Percentiles rank a stretch among this genome's conserved stretches.
Evolutionary conservation across 2,888 invertebrate species (phyloP).

Genomic region (Metellina segmentata): DNA sequence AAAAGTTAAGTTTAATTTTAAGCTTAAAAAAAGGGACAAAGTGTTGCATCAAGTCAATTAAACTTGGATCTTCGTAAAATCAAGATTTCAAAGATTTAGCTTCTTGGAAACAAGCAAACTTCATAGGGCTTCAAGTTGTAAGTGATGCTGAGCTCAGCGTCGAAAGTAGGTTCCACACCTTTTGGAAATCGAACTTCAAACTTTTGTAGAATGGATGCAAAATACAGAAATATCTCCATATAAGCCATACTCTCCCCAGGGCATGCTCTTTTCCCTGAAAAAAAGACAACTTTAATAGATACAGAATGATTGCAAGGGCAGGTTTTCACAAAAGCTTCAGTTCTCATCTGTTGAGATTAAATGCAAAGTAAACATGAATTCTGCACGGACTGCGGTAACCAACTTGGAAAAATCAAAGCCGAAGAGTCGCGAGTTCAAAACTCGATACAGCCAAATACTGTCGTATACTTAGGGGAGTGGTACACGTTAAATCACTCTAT

Average conservation of each 20-base stretch:
- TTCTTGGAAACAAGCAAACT: conserved; percentile 14
- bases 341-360: background rate
- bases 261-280: conserved; percentile 73
- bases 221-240: conserved; percentile 76
- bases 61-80: no score
- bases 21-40: no score
- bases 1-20: no score
- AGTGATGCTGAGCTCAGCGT: conserved; percentile 26
- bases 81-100: background rate
- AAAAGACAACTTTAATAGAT: background rate
- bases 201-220: conserved; percentile 76
- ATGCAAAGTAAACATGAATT: no score
- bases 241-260: conserved; percentile 76
- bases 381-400: no score
- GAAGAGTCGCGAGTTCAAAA: no score
- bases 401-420: no score
- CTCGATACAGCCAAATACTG: no score
- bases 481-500: no score
- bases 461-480: no score
- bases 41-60: no score
- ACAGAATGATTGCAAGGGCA: background rate
- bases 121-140: conserved; percentile 23
- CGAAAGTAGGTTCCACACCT: conserved; percentile 57
- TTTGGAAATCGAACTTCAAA: conserved; percentile 61
- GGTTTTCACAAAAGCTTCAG: background rate